These are phyloP conservation scores for Pseudotriccus pelzelni DNA, from an alignment of 2,797 vertebrate genomes.

Conservation along the genomic window DNA sequence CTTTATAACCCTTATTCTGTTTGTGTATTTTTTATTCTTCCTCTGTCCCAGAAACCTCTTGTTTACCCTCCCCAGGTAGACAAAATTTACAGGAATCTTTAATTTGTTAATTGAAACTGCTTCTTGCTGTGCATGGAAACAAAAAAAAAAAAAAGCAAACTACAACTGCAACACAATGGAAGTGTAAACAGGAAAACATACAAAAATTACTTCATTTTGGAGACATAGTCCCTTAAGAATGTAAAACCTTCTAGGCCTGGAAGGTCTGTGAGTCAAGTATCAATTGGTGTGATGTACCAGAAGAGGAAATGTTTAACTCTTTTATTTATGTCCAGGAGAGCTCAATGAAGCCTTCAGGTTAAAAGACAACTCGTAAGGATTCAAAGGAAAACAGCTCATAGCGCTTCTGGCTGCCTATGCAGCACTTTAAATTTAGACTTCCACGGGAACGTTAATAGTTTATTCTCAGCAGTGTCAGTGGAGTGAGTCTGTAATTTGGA, in stretches of 20 bases:
- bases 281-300: neutral
- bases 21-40: neutral
- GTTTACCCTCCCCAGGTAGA: neutral
- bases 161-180: neutral
- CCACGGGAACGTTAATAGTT: neutral
- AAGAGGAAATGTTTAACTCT: conserved; percentile 3
- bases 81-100: conserved; percentile 11
- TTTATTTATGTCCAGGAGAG: conserved; percentile 12
- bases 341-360: neutral
- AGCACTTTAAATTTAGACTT: neutral
- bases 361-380: neutral
- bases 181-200: conserved; percentile 26
- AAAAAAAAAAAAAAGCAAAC: neutral
- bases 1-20: neutral
- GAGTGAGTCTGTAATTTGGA: neutral
- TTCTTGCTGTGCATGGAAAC: neutral
- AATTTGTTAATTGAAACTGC: conserved; percentile 25
- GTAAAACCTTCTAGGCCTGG: neutral
- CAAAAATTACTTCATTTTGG: neutral
- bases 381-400: neutral
- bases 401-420: neutral
- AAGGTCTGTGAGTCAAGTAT: conserved; percentile 6
- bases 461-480: neutral
- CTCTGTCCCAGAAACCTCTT: neutral
- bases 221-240: neutral